Base-by-base conservation (phyloP, 1,140 invertebrate genomes). In the Drosophila simulans region DNA sequence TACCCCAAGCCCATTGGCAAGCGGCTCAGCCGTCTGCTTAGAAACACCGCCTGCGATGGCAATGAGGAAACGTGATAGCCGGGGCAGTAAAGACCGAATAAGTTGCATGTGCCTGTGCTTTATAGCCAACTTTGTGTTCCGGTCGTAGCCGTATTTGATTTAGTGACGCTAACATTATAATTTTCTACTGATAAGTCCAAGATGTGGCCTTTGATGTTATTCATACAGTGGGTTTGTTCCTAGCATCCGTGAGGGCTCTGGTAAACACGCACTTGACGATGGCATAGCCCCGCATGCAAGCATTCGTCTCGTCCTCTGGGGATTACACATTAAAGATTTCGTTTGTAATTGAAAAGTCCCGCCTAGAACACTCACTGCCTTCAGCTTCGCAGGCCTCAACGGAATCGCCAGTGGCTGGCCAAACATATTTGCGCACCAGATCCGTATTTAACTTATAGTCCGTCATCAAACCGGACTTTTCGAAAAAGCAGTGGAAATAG, bases 1-100 rank as follows among this genome's bases (percentile, higher is more conserved):
- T 98, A 97, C 93, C 96, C 96, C 40, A 97, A 97, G 91, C 93
- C 96, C 22, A 95, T 97, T 80, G 96, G 96, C 8, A 96, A 96
- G 93, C 93, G 96, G 80, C 93, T 97, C 45, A 95, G 95, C 75
- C 96, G 93, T 60, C 80, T 94, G 68, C 84, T 94, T 40, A 83
- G 27, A 15, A 51, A 88, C 27, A 78, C 84, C 0, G 73, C 71
- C 0, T 69, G 82, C 42, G 62, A 54, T 20, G 69, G 56, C 53
- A 42, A n/a, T 22, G 63, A 69, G 31, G 39, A 77, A 7, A 70
- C 80, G 52, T 80, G 57, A 88, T 83, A 60, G 10, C 1, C 43
- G 48, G 20, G 35, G 31, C 10, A 13, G 39, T 25, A 15, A 22
- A 49, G 5, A n/a, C n/a, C 11, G 5, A 2, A 64, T 8, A 13